These are phyloP conservation scores for Dromococcyx pavoninus DNA, from an alignment of 2,797 vertebrate genomes.

Conservation along the genomic window DNA sequence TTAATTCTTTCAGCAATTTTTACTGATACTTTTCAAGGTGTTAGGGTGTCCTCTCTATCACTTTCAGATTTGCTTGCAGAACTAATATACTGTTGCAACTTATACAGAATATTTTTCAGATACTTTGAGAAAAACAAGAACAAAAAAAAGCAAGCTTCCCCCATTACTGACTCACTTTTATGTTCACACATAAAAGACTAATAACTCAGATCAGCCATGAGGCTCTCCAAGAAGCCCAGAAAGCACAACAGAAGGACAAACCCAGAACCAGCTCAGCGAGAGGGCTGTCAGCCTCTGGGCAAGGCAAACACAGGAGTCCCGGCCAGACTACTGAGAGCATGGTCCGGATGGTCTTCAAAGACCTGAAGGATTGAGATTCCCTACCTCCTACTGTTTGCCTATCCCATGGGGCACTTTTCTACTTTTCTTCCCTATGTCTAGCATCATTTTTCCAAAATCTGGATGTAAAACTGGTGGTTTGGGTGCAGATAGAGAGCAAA, in stretches of 20 bases:
- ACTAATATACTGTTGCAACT: slow-evolving; percentile 44
- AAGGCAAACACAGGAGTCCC: neutral
- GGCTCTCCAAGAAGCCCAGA: neutral
- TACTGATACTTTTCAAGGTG: slow-evolving; percentile 70
- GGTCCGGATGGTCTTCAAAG: neutral
- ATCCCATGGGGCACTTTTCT: neutral
- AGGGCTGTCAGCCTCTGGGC: neutral
- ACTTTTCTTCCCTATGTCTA: neutral
- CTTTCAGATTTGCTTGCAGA: slow-evolving; percentile 64
- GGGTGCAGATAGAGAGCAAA: fast-evolving
- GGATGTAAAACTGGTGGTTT: neutral
- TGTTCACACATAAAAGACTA: neutral
- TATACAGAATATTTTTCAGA: slow-evolving; percentile 46
- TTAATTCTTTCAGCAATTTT: slow-evolving; percentile 77
- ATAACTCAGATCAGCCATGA: neutral
- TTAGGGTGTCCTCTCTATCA: slow-evolving; percentile 57
- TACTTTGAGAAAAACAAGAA: slow-evolving; percentile 36
- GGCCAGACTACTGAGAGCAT: too few species aligned
- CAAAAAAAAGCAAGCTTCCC: neutral
- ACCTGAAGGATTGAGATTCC: neutral
- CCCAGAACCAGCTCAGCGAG: neutral
- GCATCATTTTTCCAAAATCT: neutral
- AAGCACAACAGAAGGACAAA: neutral
- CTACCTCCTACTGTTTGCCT: neutral
- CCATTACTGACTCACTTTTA: neutral